Conservation (phyloP, 2,113 vertebrate genomes). For the Lota lota region DNA sequence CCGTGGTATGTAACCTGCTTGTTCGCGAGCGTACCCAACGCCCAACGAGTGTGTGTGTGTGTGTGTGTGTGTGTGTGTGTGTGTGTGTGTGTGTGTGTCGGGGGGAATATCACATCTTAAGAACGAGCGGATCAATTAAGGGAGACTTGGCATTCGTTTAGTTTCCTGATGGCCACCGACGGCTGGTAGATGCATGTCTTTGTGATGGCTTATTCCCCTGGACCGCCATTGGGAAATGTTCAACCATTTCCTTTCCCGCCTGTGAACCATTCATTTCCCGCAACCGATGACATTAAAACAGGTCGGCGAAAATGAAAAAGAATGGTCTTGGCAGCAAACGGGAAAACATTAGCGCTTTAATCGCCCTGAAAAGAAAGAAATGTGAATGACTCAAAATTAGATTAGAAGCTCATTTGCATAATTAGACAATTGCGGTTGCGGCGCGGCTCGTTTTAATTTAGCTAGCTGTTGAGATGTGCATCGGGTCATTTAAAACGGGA, state of each 20-base stretch:
- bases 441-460: constrained; percentile 45
- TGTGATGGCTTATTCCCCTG: neutral
- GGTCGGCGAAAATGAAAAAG: neutral
- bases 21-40: too few species aligned
- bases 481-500: constrained; percentile 47
- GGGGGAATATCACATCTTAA: too few species aligned
- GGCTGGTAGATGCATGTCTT: neutral
- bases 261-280: too few species aligned
- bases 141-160: too few species aligned
- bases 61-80: too few species aligned
- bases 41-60: too few species aligned
- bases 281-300: too few species aligned
- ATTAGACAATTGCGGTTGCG: constrained; percentile 59
- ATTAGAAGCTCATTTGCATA: constrained; percentile 57
- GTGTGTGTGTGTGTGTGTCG: too few species aligned
- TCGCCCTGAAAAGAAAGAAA: neutral
- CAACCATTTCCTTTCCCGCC: neutral
- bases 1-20: too few species aligned
- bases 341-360: neutral
- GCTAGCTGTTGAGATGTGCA: constrained; percentile 51
- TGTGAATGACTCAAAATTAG: constrained; percentile 40
- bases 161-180: too few species aligned
- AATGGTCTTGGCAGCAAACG: neutral
- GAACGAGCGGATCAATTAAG: too few species aligned
- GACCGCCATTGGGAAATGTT: neutral